phyloP scores from a whole-genome alignment of 2,888 invertebrate species.

The Drosophila flavopinicola region DNA sequence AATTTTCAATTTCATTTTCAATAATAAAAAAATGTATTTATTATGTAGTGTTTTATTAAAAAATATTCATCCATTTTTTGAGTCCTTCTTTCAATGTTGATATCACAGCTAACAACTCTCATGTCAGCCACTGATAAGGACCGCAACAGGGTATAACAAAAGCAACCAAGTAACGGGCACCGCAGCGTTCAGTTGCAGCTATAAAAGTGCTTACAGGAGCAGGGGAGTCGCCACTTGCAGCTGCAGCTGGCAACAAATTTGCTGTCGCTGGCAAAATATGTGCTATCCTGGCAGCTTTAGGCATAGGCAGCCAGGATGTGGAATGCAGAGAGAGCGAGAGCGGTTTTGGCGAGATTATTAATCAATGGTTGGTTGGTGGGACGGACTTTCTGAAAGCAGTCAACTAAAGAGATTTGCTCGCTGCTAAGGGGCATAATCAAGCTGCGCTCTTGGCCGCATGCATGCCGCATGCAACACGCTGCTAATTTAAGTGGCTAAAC shows the following conservation, averaged over 20 bases:
- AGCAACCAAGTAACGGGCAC: constrained; percentile 9
- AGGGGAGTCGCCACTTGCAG: constrained; percentile 17
- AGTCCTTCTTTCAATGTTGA: no score
- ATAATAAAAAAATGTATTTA: no score
- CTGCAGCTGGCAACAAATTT: constrained; percentile 58
- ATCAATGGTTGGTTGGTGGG: constrained; percentile 51
- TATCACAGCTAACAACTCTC: no score
- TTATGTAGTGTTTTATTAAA: no score
- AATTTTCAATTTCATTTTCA: no score
- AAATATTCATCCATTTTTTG: no score
- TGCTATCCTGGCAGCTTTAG: constrained; percentile 55
- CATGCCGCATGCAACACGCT: constrained; percentile 16
- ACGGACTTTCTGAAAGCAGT: constrained; percentile 17
- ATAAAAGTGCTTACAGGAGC: constrained; percentile 7
- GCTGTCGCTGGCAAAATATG: constrained; percentile 67
- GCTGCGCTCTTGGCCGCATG: constrained; percentile 10
- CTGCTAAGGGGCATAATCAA: constrained; percentile 22
- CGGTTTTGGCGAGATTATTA: constrained; percentile 45
- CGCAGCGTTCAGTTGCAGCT: constrained; percentile 27
- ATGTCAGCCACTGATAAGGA: no score
- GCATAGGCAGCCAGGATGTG: constrained; percentile 18
- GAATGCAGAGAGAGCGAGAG: constrained; percentile 1
- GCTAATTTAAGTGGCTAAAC: constrained; percentile 27
- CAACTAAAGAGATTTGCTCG: constrained; percentile 25
- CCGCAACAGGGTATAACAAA: constrained; percentile 21